Percentiles rank a stretch among this genome's conserved stretches.
phyloP scores from a whole-genome alignment of 2,888 invertebrate genomes.

The Bugulina stolonifera region DNA sequence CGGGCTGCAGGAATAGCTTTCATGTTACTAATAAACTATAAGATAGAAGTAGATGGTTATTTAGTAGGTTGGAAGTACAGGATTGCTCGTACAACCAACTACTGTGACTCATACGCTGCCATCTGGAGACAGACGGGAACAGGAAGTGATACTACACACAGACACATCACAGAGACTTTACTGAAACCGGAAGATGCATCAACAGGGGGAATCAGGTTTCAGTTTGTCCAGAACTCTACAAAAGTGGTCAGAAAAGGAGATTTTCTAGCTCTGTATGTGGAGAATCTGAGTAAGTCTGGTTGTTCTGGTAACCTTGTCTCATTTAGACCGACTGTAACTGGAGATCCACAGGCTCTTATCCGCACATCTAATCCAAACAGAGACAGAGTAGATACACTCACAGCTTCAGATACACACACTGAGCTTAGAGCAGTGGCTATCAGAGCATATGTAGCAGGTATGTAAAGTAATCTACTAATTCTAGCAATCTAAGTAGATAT shows the following conservation, averaged over 20 bases:
- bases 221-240: constrained; percentile 8
- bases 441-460: neutral
- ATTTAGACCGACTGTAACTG: neutral
- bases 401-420: neutral
- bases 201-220: neutral
- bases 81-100: neutral
- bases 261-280: neutral
- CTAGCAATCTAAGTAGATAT: too few species aligned
- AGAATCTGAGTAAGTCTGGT: neutral
- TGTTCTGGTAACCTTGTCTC: neutral
- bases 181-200: neutral
- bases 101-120: neutral
- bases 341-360: neutral
- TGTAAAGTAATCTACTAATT: too few species aligned
- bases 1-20: neutral
- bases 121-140: constrained; percentile 1
- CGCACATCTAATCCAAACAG: neutral
- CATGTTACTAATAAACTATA: neutral
- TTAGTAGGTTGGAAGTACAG: neutral
- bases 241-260: neutral
- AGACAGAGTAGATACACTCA: neutral
- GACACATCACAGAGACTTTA: neutral
- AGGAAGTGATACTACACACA: neutral
- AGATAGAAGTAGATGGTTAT: neutral
- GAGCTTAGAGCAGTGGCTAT: neutral